These are phyloP conservation scores for Paramormyrops hopkinsi DNA, from an alignment of 2,797 vertebrate genomes.

Conservation along the genomic window DNA sequence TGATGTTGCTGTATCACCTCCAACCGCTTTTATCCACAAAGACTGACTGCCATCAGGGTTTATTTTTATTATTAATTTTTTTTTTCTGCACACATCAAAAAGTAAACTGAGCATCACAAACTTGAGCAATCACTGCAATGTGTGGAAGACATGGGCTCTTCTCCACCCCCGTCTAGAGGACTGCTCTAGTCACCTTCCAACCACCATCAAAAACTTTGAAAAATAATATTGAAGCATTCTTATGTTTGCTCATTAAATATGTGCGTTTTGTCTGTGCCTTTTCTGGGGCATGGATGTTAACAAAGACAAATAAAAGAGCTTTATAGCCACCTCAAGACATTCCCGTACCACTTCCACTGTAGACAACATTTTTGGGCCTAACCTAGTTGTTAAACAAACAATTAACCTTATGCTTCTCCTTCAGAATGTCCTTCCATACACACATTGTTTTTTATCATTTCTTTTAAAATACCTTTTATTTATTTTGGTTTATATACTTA, in stretches of 20 bases:
- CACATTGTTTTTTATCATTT: background rate
- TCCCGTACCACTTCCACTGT: background rate
- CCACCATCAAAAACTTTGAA: background rate
- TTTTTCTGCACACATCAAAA: background rate
- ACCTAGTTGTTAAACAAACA: background rate
- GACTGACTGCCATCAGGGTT: background rate
- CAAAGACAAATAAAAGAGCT: background rate
- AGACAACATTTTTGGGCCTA: background rate
- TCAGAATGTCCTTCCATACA: background rate
- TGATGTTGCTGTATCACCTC: background rate
- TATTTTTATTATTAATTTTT: background rate
- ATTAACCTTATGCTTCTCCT: background rate
- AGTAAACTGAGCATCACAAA: background rate
- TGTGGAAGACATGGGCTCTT: background rate
- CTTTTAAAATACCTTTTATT: background rate
- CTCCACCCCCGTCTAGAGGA: background rate
- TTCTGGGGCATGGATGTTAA: background rate
- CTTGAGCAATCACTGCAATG: background rate
- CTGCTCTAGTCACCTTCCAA: background rate
- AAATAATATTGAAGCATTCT: background rate
- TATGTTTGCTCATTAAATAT: background rate
- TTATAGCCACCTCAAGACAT: background rate
- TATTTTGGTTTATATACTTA: background rate
- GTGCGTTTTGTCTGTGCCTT: background rate
- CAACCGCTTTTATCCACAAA: conserved; percentile 1